Percentiles rank a stretch among this genome's conserved stretches.
Evolutionary conservation across 2,797 vertebrate genomes (phyloP).

Genomic region (Anguilla obscura): DNA sequence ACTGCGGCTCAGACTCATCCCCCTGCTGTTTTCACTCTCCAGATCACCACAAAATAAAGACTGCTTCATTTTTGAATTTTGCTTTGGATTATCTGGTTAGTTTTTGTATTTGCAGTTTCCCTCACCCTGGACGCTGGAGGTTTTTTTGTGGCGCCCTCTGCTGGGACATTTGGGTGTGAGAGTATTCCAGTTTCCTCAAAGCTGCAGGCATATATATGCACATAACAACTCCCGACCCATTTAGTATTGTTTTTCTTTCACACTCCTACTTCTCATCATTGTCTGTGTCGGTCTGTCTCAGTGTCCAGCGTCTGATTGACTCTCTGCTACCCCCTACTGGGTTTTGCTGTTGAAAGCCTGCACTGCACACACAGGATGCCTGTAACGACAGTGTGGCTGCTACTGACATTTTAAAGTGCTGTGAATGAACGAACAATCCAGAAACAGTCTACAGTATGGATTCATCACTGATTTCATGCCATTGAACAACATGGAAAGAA

Average conservation of each 20-base stretch:
- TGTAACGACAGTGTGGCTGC: conserved; percentile 65
- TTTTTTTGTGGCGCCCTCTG: conserved; percentile 43
- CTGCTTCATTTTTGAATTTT: conserved; percentile 48
- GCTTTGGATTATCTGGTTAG: conserved; percentile 41
- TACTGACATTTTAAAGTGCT: conserved; percentile 72
- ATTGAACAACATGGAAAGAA: conserved; percentile 77
- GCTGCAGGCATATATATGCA: conserved; percentile 18
- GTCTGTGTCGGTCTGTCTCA: background rate
- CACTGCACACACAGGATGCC: conserved; percentile 43
- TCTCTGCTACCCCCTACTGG: conserved; percentile 36
- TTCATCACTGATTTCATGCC: conserved; percentile 71
- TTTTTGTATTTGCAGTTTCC: conserved; percentile 45
- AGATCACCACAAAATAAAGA: conserved; percentile 63
- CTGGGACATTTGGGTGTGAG: conserved; percentile 39
- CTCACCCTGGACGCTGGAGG: conserved; percentile 46
- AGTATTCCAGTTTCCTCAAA: conserved; percentile 20
- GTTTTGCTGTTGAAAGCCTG: conserved; percentile 54
- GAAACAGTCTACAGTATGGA: conserved; percentile 51
- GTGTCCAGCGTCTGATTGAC: conserved; percentile 25
- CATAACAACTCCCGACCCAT: conserved; percentile 38
- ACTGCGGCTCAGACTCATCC: conserved; percentile 64
- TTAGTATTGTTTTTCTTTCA: conserved; percentile 12
- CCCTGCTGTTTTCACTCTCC: conserved; percentile 62
- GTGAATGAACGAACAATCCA: conserved; percentile 63
- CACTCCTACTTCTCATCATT: conserved; percentile 48